Conservation (phyloP, 2,113 vertebrate genomes). For the Climacteris rufus region DNA sequence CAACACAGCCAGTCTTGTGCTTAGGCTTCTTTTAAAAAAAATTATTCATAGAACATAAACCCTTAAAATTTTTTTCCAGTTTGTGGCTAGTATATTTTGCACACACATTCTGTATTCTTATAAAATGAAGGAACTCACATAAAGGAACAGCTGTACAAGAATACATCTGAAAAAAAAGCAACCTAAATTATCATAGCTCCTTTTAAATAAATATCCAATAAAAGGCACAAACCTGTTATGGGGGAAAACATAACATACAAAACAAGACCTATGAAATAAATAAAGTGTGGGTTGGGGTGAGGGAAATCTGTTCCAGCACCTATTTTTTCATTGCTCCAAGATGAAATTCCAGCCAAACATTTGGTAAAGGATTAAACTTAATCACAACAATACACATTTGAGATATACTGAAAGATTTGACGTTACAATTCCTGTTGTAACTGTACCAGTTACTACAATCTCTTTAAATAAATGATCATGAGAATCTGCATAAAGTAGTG, state of each 20-base stretch:
- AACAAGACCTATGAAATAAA: slow-evolving; percentile 52
- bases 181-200: slow-evolving; percentile 4
- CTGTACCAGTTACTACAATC: slow-evolving; percentile 20
- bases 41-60: background rate
- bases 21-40: slow-evolving; percentile 31
- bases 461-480: slow-evolving; percentile 18
- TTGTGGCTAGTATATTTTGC: background rate
- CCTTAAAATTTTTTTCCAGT: background rate
- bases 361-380: background rate
- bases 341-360: slow-evolving; percentile 21
- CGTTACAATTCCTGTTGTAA: slow-evolving; percentile 10
- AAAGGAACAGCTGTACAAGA: slow-evolving; percentile 42
- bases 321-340: background rate
- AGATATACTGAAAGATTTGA: background rate
- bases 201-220: slow-evolving; percentile 64
- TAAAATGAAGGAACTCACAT: slow-evolving; percentile 14
- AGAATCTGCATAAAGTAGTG: background rate
- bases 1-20: slow-evolving; percentile 32
- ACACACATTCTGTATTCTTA: slow-evolving; percentile 13
- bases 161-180: slow-evolving; percentile 1
- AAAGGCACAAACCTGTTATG: slow-evolving; percentile 59
- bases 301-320: slow-evolving; percentile 52
- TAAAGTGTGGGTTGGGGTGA: background rate
- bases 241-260: slow-evolving; percentile 29
- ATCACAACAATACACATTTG: background rate